Evolutionary conservation across 1,140 invertebrate species (phyloP).

Genomic region (Sesamia nonagrioides): DNA sequence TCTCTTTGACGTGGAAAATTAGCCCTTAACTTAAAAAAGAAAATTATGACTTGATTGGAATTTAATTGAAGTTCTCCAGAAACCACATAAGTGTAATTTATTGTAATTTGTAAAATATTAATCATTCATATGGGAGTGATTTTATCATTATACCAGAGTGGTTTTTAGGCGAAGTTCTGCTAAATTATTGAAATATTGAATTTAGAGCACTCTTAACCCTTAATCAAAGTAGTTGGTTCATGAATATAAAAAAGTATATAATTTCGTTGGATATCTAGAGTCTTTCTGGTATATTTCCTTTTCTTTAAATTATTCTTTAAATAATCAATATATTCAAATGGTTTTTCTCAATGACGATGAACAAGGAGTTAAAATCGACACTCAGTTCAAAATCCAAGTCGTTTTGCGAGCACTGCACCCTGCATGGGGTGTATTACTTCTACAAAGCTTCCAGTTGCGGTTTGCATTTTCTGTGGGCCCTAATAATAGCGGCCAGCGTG

Average conservation of each 20-base stretch:
- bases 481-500: no score
- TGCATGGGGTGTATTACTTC: no score
- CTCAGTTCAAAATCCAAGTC: slow-evolving; percentile 51
- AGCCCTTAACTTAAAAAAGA: background rate
- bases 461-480: no score
- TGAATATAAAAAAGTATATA: slow-evolving; percentile 6
- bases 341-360: background rate
- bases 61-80: slow-evolving; percentile 17
- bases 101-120: slow-evolving; percentile 10
- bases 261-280: slow-evolving; percentile 31
- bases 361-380: slow-evolving; percentile 1
- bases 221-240: background rate
- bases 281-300: slow-evolving; percentile 57
- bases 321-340: no score
- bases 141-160: background rate
- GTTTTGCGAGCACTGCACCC: slow-evolving; percentile 55
- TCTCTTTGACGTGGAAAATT: no score
- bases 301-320: no score
- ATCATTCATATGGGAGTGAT: background rate
- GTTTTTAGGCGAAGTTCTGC: background rate
- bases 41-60: slow-evolving; percentile 23
- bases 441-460: no score
- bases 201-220: background rate
- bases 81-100: slow-evolving; percentile 10
- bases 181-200: background rate